A percentile compares a stretch with the other conserved stretches of the same genome.
These are phyloP conservation scores for Smittia sp. DNA, from an alignment of 2,888 invertebrate genomes.

Conservation along the genomic window DNA sequence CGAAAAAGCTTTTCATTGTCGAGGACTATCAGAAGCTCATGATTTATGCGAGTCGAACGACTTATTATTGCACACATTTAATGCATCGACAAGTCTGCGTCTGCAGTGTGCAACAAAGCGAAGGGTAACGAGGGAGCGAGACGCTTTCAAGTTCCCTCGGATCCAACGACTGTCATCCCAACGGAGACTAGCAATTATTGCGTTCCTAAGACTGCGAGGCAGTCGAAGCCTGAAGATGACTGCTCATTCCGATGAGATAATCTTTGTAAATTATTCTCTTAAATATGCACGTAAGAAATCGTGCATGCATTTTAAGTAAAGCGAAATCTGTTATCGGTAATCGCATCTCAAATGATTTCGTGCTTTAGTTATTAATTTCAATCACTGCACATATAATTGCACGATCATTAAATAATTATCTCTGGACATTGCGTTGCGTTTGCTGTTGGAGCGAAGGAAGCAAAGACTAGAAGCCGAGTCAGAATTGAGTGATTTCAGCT, in stretches of 20 bases:
- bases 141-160: not conserved
- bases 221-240: not conserved
- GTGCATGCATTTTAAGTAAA: not conserved
- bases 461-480: not conserved
- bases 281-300: not conserved
- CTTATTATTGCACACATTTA: conserved; percentile 34
- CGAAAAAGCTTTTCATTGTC: conserved; percentile 24
- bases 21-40: conserved; percentile 19
- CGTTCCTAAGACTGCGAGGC: not conserved
- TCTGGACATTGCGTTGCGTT: not conserved
- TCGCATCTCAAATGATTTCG: not conserved
- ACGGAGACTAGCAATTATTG: not conserved
- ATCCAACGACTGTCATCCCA: not conserved
- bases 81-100: too few relatives aligned
- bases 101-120: too few relatives aligned
- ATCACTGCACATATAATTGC: not conserved
- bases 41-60: conserved; percentile 20
- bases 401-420: not conserved
- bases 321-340: not conserved
- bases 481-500: conserved; percentile 29
- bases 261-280: not conserved
- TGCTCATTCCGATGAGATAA: not conserved
- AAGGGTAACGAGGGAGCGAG: too few relatives aligned
- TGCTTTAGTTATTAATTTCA: not conserved
- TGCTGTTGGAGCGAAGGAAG: not conserved